Evolutionary conservation across 92 coral and sea anemone genomes (phyloP).

Genomic region (Pocillopora meandrina): DNA sequence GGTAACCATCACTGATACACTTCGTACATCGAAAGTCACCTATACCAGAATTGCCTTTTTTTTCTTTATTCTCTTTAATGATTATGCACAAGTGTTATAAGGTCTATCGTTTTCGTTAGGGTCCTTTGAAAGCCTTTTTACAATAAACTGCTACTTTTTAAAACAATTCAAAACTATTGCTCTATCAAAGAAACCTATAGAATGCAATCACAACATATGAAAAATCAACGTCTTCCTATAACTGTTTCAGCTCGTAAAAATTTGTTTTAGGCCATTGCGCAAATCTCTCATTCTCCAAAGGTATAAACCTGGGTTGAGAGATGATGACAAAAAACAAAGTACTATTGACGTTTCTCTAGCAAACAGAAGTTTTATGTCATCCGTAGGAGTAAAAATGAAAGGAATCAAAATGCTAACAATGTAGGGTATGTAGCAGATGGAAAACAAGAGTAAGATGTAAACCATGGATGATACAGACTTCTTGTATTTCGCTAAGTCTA

Average conservation of each 20-base stretch:
- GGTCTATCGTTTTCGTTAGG: too few species aligned
- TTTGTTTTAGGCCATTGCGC: background rate
- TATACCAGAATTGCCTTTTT: too few species aligned
- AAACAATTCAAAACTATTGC: too few species aligned
- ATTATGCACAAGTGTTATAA: too few species aligned
- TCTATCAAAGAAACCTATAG: too few species aligned
- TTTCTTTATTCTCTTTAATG: too few species aligned
- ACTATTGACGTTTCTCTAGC: background rate
- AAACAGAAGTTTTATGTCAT: background rate
- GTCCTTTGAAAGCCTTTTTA: too few species aligned
- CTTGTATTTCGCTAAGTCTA: conserved; percentile 10
- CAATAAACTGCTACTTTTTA: too few species aligned
- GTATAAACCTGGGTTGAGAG: conserved; percentile 4
- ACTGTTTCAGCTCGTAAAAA: background rate
- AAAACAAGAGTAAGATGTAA: background rate
- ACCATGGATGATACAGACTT: background rate
- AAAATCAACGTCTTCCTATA: too few species aligned
- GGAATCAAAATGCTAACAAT: background rate
- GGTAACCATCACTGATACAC: too few species aligned
- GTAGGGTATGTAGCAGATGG: background rate
- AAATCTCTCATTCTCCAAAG: conserved; percentile 28
- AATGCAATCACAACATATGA: too few species aligned
- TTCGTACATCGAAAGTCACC: too few species aligned
- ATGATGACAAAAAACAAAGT: conserved; percentile 7
- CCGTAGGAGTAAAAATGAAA: background rate